Evolutionary conservation across 2,888 invertebrate species (phyloP), one percentile per base, ranked within the genome.

Genomic region (Dryobota labecula): DNA sequence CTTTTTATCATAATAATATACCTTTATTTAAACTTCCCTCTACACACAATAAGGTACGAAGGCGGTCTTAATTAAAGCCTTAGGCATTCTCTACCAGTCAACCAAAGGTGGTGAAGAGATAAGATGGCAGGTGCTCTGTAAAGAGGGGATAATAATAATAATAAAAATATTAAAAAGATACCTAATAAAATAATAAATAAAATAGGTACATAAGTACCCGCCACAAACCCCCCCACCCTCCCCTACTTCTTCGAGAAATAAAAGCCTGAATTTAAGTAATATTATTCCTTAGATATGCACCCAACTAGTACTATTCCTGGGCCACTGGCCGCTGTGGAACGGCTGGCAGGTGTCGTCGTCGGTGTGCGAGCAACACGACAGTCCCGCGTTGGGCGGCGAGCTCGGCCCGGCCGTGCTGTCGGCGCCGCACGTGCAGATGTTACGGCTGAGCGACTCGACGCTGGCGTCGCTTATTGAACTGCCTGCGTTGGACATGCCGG

Each of bases 291-390:
- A 97, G 97, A 96, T 98, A 79, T 97, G 99, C 89, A 97, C 98
- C 84, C 99, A 99, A 94, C 96, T 99, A 84, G 98, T 99, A 9
- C 98, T 99, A 82, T 98, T 99, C 95, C 95, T 99, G 84, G 99
- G 99, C 0, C 99, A 99, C 92, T 99, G 99, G 96, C 99, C 99
- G 20, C 97, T 98, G 96, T 98, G 98, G 76, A 98, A 98, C 66
- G 98, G 99, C 0, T 98, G 99, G 60, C 97, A 98, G 76, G 96
- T 99, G 33, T 98, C 98, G 80, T 99, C 99, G 0, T 96, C 98
- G 86, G 99, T 99, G 20, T 98, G 98, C 84, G 99, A 99, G 93
- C 97, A 98, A 86, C 99, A 99, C 92, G 99, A 99, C 93, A 90
- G 88, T 54, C 97, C 98, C 0, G 96, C 97, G 76, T 94, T 98